Evolutionary conservation across 2,888 invertebrate genomes (phyloP).

Genomic region (Charanyca ferruginea): DNA sequence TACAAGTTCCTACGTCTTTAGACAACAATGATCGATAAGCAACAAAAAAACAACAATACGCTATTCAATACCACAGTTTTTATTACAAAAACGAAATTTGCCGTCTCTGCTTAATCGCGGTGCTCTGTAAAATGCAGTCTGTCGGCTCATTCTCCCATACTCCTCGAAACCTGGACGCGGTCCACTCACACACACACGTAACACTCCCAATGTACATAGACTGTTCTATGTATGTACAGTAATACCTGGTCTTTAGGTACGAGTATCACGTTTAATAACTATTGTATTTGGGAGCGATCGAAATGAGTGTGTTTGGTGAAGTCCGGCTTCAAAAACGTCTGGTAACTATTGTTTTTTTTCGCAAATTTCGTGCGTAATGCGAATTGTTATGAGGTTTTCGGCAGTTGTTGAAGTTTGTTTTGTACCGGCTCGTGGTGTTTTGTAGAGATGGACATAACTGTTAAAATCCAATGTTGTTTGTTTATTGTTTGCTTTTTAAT

Average conservation of each 20-base stretch:
- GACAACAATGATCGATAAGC: conserved; percentile 2
- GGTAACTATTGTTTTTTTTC: conserved; percentile 65
- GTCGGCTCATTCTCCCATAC: conserved; percentile 82
- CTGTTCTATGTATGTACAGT: conserved; percentile 63
- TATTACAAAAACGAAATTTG: conserved; percentile 32
- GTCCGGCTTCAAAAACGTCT: conserved; percentile 81
- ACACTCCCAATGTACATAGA: conserved; percentile 62
- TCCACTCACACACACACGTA: conserved; percentile 83
- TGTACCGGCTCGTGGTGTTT: conserved; percentile 13
- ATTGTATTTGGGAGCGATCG: conserved; percentile 90
- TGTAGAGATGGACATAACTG: conserved; percentile 21
- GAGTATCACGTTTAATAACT: conserved; percentile 87
- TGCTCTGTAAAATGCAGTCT: conserved; percentile 77
- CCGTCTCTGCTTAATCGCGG: conserved; percentile 59
- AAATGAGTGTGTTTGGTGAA: conserved; percentile 83
- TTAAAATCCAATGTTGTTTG: conserved; percentile 5
- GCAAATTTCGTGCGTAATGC: conserved; percentile 33
- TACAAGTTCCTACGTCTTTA: neutral
- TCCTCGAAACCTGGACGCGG: conserved; percentile 87
- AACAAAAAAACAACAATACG: conserved; percentile 4
- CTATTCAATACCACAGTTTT: conserved; percentile 7
- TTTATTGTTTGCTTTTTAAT: neutral
- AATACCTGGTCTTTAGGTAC: conserved; percentile 78
- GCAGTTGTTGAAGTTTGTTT: conserved; percentile 32
- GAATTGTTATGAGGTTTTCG: conserved; percentile 51